Base-by-base conservation (phyloP, 2,797 vertebrate genomes). In the Leuciscus waleckii region DNA sequence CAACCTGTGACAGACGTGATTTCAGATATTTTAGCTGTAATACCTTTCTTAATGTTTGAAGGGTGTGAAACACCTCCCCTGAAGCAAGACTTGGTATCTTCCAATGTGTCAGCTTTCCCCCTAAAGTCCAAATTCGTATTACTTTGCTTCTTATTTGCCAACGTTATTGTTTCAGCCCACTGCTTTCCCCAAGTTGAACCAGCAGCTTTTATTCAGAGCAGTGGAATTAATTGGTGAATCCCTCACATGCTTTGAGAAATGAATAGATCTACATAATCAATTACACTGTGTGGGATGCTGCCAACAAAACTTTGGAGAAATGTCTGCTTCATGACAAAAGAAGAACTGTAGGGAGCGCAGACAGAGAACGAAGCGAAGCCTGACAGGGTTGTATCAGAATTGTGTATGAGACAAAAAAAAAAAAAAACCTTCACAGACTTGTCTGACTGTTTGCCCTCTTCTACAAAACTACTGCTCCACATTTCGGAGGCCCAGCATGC, bases 181-280 rank as follows among this genome's bases (percentile, higher is more conserved):
- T 61, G 76, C 86, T 82, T 87, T 87, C 74, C 90, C 65, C 39
- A 65, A 88, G 81, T 85, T 86, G 89, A 91, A 89, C 81, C 90
- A 88, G 71, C 89, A 88, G 76, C 88, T 70, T 89, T 89, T 91
- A 92, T 93, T 93, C 90, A 89, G 88, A 90, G 90, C 87, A 87
- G 90, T 86, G 83, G 87, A 87, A 92, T 92, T 91, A 92, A 92
- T 92, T 89, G 89, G 89, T 82, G 88, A 92, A 90, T 86, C 88
- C 68, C 81, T 83, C 87, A 87, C 80, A 82, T 89, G 88, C 70
- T 87, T 65, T 58, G 87, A 89, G 86, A 91, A 86, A 86, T 85
- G 80, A 89, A 90, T 86, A 88, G 82, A 89, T 88, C 85, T 85
- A 87, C 68, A 90, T 90, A 91, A 91, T 93, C 89, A 87, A 90